phyloP scores from a whole-genome alignment of 2,113 vertebrate species.

The Diadophis punctatus region DNA sequence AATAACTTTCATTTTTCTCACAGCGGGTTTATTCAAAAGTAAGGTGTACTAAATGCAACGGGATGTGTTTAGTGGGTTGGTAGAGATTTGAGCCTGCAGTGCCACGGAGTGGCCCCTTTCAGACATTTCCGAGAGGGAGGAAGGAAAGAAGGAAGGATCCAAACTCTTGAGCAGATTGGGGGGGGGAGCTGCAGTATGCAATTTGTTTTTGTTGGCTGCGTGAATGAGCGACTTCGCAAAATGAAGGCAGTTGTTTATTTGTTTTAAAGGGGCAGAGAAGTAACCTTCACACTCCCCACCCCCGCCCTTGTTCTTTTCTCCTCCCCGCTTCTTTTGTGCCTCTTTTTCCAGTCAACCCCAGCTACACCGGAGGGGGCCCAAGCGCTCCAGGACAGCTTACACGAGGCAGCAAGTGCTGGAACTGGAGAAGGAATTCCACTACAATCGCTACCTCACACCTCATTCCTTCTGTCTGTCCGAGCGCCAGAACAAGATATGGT shows the following conservation, averaged over 20 bases:
- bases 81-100: neutral
- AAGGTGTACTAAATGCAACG: no score
- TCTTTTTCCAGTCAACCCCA: slow-evolving; percentile 83
- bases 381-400: slow-evolving; percentile 94
- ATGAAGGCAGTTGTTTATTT: neutral
- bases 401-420: slow-evolving; percentile 97
- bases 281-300: neutral
- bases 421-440: slow-evolving; percentile 61
- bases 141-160: neutral
- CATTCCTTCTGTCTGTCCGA: slow-evolving; percentile 90
- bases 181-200: neutral
- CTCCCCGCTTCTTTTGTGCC: slow-evolving; percentile 56
- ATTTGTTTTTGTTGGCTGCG: neutral
- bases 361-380: slow-evolving; percentile 87
- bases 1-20: no score
- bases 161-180: neutral
- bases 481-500: slow-evolving; percentile 98
- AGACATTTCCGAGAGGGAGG: no score
- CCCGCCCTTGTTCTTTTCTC: neutral
- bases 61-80: neutral
- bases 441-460: slow-evolving; percentile 94
- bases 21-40: no score
- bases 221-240: neutral
- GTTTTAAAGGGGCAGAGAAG: neutral
- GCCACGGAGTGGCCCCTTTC: neutral